Conservation (phyloP, 2,113 vertebrate genomes). For the Cinclus mexicanus region DNA sequence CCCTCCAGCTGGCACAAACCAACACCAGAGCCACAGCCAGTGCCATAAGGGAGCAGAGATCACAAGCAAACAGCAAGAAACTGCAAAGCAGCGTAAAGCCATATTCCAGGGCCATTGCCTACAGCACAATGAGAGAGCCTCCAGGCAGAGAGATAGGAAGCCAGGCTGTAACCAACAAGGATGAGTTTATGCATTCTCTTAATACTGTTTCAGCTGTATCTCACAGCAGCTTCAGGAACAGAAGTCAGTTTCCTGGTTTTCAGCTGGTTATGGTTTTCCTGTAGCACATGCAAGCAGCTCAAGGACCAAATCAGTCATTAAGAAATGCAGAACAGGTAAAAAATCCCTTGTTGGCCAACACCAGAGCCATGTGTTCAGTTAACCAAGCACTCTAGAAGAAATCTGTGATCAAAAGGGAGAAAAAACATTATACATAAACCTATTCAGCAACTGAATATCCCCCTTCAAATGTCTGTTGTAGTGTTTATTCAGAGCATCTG, state of each 20-base stretch:
- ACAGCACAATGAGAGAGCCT: neutral
- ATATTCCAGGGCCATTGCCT: neutral
- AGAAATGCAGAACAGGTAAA: neutral
- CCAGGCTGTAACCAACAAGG: neutral
- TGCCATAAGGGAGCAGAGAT: neutral
- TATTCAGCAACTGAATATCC: neutral
- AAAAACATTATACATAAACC: neutral
- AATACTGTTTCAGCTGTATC: neutral
- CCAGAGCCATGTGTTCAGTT: neutral
- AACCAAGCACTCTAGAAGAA: neutral
- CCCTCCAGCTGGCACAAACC: neutral
- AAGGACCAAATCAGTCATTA: neutral
- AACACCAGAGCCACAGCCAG: neutral
- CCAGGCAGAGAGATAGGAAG: neutral
- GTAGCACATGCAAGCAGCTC: neutral
- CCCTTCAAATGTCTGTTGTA: neutral
- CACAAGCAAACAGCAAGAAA: neutral
- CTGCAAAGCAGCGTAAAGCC: neutral
- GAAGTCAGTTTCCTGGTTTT: neutral
- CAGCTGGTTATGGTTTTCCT: neutral
- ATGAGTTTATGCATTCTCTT: neutral
- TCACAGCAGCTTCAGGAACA: neutral
- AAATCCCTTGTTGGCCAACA: rapidly evolving
- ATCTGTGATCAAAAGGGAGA: neutral
- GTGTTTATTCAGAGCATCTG: neutral